Percentiles rank a stretch among this genome's conserved stretches.
phyloP scores from a whole-genome alignment of 1,140 invertebrate species.

The Heliconius nattereri region DNA sequence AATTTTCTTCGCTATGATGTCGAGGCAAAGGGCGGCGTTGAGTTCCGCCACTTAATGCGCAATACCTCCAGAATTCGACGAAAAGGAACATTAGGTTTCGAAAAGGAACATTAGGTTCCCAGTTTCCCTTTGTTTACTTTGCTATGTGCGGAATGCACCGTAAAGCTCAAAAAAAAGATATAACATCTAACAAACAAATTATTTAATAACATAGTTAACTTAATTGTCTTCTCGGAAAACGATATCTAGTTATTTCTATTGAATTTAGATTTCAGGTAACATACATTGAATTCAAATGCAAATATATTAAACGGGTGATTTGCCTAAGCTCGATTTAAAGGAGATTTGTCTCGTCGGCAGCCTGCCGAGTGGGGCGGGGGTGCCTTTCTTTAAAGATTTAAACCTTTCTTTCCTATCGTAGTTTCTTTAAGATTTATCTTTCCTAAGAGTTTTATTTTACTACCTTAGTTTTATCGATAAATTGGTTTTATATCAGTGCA shows the following conservation, averaged over 20 bases:
- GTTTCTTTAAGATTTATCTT: constrained; percentile 6
- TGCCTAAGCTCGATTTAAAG: constrained; percentile 30
- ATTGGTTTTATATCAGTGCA: too few species aligned
- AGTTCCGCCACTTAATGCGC: too few species aligned
- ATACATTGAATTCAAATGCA: constrained; percentile 31
- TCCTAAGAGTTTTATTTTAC: neutral
- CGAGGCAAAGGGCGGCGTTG: too few species aligned
- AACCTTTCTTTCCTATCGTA: constrained; percentile 6
- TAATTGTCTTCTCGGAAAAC: neutral
- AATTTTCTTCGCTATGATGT: too few species aligned
- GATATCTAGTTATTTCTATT: neutral
- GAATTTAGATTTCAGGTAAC: neutral
- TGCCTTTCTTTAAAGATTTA: neutral
- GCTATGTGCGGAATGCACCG: too few species aligned
- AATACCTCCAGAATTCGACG: too few species aligned
- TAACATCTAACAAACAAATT: too few species aligned
- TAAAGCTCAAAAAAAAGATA: too few species aligned
- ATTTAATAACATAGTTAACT: neutral
- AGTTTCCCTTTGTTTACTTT: too few species aligned
- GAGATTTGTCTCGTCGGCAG: constrained; percentile 14
- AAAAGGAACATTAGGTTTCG: too few species aligned
- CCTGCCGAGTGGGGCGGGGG: constrained; percentile 2
- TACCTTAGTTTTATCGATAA: neutral
- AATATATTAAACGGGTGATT: constrained; percentile 29
- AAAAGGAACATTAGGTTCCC: too few species aligned